Evolutionary conservation across 2,113 vertebrate genomes (phyloP).

Genomic region (Perca flavescens): DNA sequence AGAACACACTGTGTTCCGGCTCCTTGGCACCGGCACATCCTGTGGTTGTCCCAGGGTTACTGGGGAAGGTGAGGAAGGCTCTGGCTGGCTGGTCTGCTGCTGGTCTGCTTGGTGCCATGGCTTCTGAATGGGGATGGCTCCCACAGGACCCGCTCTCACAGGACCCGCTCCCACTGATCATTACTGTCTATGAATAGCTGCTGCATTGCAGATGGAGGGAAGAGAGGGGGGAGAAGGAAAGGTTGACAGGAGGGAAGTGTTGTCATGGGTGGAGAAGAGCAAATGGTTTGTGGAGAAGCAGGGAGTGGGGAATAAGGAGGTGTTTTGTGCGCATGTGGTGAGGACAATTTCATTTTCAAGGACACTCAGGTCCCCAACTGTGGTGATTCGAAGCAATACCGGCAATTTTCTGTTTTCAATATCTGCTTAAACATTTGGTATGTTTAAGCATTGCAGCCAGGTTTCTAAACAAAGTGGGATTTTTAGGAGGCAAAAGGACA

Average conservation of each 20-base stretch:
- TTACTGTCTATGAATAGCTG: slow-evolving; percentile 75
- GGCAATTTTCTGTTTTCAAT: slow-evolving; percentile 26
- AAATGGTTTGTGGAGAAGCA: slow-evolving; percentile 44
- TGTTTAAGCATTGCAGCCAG: slow-evolving; percentile 7
- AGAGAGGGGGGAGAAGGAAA: slow-evolving; percentile 26
- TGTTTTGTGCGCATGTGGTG: background rate
- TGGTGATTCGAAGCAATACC: slow-evolving; percentile 3
- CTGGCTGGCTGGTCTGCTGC: slow-evolving; percentile 44
- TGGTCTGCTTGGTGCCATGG: slow-evolving; percentile 42
- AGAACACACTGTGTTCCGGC: slow-evolving; percentile 40
- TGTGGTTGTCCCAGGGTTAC: slow-evolving; percentile 49
- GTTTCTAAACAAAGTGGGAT: slow-evolving; percentile 25
- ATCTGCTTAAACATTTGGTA: slow-evolving; percentile 15
- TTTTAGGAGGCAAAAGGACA: slow-evolving; percentile 8
- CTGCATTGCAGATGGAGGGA: slow-evolving; percentile 79
- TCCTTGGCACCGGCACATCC: slow-evolving; percentile 27
- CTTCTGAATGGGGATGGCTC: slow-evolving; percentile 56
- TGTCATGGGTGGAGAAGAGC: slow-evolving; percentile 35
- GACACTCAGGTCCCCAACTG: slow-evolving; percentile 24
- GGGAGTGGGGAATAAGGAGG: slow-evolving; percentile 77
- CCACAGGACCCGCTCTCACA: slow-evolving; percentile 62
- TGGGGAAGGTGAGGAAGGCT: slow-evolving; percentile 44
- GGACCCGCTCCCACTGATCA: slow-evolving; percentile 63
- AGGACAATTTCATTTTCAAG: slow-evolving; percentile 57
- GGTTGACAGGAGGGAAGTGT: slow-evolving; percentile 49